Conservation (phyloP, 2,888 invertebrate species). For the Acleris literana region DNA sequence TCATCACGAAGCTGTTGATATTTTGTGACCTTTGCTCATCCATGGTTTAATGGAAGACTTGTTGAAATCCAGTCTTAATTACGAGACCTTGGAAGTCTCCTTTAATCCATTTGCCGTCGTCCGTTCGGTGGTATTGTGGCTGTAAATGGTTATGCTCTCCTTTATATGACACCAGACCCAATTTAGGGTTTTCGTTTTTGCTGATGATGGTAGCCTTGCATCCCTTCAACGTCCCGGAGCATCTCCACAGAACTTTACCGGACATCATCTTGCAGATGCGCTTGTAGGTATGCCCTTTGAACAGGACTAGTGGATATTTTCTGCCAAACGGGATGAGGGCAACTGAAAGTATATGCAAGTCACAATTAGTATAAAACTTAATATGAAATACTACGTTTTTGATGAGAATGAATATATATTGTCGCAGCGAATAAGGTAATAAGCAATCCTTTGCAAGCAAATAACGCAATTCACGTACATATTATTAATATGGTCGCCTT, state of each 20-base stretch:
- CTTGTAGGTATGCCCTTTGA: conserved; percentile 36
- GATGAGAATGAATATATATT: too few relatives aligned
- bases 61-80: too few relatives aligned
- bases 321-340: conserved; percentile 34
- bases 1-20: too few relatives aligned
- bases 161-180: conserved; percentile 31
- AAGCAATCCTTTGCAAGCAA: too few relatives aligned
- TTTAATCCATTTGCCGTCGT: conserved; percentile 35
- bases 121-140: conserved; percentile 33
- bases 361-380: background rate
- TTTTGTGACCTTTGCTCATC: too few relatives aligned
- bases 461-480: too few relatives aligned
- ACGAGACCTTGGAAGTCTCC: background rate
- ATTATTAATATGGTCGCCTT: too few relatives aligned
- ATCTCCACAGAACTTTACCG: conserved; percentile 39
- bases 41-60: too few relatives aligned
- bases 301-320: conserved; percentile 38
- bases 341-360: conserved; percentile 17
- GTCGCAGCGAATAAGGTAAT: too few relatives aligned
- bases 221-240: conserved; percentile 37
- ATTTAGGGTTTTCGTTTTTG: conserved; percentile 28
- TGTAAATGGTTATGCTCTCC: conserved; percentile 39
- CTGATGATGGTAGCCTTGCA: conserved; percentile 39
- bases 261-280: conserved; percentile 24
- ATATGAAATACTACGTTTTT: background rate